A percentile compares a stretch with the other conserved stretches of the same genome.
Evolutionary conservation across 2,888 invertebrate species (phyloP).

Genomic region (Nomada flava): DNA sequence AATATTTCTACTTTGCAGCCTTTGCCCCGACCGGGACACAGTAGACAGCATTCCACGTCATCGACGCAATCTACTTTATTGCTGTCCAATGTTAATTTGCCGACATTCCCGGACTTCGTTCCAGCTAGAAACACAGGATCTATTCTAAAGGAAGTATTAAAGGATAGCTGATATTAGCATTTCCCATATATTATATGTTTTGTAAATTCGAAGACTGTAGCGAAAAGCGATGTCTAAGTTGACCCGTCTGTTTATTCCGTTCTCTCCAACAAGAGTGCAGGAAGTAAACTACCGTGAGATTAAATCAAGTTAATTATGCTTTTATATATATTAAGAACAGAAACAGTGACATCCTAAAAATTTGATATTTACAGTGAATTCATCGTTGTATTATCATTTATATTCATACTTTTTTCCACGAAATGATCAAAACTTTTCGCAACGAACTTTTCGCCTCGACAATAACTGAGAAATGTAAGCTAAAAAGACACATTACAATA

Average conservation of each 20-base stretch:
- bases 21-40: conserved; percentile 78
- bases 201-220: conserved; percentile 47
- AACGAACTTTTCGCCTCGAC: conserved; percentile 31
- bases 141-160: conserved; percentile 87
- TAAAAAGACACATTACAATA: conserved; percentile 19
- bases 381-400: not conserved
- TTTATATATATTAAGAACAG: not conserved
- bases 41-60: conserved; percentile 81
- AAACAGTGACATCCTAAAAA: not conserved
- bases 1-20: conserved; percentile 65
- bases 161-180: conserved; percentile 85
- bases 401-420: not conserved
- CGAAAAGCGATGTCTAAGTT: conserved; percentile 22
- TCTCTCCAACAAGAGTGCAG: conserved; percentile 4
- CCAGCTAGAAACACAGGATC: conserved; percentile 87
- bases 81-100: conserved; percentile 85
- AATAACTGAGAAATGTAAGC: conserved; percentile 42
- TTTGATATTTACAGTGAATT: not conserved
- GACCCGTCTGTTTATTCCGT: conserved; percentile 14
- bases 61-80: conserved; percentile 84
- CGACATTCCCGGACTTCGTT: conserved; percentile 86
- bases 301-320: conserved; percentile 3
- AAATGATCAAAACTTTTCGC: conserved; percentile 23
- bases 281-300: conserved; percentile 2
- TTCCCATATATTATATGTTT: conserved; percentile 21